Evolutionary conservation across 2,113 vertebrate genomes (phyloP).

Genomic region (Kobus ellipsiprymnus): DNA sequence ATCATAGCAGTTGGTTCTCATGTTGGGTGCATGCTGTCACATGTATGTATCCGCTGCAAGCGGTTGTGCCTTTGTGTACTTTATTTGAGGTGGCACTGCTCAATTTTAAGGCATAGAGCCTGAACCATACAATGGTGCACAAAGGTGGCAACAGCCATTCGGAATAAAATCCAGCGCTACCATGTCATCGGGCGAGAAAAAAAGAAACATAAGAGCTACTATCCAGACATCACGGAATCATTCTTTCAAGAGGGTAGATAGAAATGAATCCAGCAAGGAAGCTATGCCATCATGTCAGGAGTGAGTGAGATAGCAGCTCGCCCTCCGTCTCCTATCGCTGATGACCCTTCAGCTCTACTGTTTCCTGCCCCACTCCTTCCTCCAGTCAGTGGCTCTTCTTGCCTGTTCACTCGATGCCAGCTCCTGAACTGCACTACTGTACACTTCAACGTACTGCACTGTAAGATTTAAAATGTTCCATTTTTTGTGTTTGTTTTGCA

Average conservation of each 20-base stretch:
- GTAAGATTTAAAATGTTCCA: background rate
- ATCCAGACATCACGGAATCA: background rate
- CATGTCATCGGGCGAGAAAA: background rate
- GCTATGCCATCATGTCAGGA: background rate
- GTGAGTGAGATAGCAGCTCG: background rate
- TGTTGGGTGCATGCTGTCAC: background rate
- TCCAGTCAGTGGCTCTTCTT: background rate
- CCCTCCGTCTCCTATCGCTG: rapidly evolving
- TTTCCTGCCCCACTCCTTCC: rapidly evolving
- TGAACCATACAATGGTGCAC: background rate
- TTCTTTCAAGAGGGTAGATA: background rate
- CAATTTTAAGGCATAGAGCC: background rate
- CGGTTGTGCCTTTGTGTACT: background rate
- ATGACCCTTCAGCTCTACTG: rapidly evolving
- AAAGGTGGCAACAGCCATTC: background rate
- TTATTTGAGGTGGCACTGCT: background rate
- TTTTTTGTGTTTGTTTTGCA: background rate
- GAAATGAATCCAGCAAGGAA: background rate
- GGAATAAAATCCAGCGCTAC: background rate
- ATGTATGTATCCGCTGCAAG: background rate
- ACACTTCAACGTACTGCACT: background rate
- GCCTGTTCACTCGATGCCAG: background rate
- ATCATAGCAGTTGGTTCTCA: background rate
- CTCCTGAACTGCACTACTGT: too few species aligned
- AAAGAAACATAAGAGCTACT: background rate